These are phyloP conservation scores for Strix aluco DNA, from an alignment of 2,113 vertebrate species.

Conservation along the genomic window DNA sequence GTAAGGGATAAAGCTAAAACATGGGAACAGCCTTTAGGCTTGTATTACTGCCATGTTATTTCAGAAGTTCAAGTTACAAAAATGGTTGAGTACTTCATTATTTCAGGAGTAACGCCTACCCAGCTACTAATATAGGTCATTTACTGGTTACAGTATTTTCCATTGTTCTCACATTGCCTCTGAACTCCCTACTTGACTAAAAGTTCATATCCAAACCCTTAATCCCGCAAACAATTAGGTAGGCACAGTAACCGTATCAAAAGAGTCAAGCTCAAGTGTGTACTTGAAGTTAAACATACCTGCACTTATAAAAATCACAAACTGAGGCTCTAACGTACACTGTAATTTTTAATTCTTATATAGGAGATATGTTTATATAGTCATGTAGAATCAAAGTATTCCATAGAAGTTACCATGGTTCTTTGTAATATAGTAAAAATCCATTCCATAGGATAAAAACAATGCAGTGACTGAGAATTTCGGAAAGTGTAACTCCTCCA, in stretches of 20 bases:
- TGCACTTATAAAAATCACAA: background rate
- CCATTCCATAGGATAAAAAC: background rate
- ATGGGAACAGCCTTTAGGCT: slow-evolving; percentile 50
- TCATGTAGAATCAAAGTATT: background rate
- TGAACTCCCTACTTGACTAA: background rate
- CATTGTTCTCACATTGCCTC: background rate
- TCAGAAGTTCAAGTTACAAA: slow-evolving; percentile 45
- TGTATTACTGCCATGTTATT: slow-evolving; percentile 53
- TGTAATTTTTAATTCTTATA: background rate
- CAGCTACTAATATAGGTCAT: background rate
- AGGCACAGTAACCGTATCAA: background rate
- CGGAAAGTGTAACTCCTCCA: background rate
- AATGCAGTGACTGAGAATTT: background rate
- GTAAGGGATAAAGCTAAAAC: slow-evolving; percentile 55
- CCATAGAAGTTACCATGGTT: background rate
- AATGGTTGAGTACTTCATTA: slow-evolving; percentile 42
- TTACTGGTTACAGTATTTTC: slow-evolving; percentile 23
- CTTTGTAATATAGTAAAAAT: background rate
- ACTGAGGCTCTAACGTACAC: background rate
- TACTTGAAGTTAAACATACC: background rate
- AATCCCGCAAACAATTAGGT: background rate
- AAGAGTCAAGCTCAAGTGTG: background rate
- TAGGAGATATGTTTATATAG: background rate
- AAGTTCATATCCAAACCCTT: background rate
- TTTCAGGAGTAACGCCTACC: slow-evolving; percentile 32